Conservation (phyloP, 2,888 invertebrate genomes). For the Pseudoips prasinana region DNA sequence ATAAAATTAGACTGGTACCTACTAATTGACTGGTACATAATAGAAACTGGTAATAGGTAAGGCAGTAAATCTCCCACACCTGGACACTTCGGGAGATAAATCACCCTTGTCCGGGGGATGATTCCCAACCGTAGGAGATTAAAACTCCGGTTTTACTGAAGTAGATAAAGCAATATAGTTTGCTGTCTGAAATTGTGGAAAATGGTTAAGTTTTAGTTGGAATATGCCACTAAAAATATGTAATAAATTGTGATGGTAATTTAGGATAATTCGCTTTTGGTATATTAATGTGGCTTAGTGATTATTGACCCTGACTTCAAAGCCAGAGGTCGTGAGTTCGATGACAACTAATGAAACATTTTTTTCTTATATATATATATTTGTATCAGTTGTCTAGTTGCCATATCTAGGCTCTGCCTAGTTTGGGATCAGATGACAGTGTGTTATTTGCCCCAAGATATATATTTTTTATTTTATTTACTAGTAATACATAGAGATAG, state of each 20-base stretch:
- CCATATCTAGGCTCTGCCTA: too few species aligned
- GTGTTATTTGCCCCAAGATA: too few species aligned
- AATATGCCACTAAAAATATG: not conserved
- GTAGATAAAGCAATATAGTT: not conserved
- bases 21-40: slow-evolving; percentile 33
- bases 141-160: slow-evolving; percentile 27
- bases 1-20: slow-evolving; percentile 17
- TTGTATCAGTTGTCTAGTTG: too few species aligned
- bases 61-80: slow-evolving; percentile 35
- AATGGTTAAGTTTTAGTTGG: not conserved
- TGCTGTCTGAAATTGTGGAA: not conserved
- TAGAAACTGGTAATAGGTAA: slow-evolving; percentile 21
- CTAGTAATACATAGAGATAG: too few species aligned
- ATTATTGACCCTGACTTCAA: too few species aligned
- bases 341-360: not conserved
- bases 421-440: too few species aligned
- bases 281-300: not conserved
- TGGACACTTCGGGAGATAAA: slow-evolving; percentile 34
- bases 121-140: slow-evolving; percentile 26
- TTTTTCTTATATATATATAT: not conserved
- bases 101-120: slow-evolving; percentile 27
- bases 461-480: too few species aligned
- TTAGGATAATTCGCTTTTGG: not conserved
- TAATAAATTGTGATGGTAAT: not conserved
- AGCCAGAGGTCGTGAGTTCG: not conserved